Conservation (phyloP, 2,113 vertebrate genomes). For the Ptychochromis oligacanthus region DNA sequence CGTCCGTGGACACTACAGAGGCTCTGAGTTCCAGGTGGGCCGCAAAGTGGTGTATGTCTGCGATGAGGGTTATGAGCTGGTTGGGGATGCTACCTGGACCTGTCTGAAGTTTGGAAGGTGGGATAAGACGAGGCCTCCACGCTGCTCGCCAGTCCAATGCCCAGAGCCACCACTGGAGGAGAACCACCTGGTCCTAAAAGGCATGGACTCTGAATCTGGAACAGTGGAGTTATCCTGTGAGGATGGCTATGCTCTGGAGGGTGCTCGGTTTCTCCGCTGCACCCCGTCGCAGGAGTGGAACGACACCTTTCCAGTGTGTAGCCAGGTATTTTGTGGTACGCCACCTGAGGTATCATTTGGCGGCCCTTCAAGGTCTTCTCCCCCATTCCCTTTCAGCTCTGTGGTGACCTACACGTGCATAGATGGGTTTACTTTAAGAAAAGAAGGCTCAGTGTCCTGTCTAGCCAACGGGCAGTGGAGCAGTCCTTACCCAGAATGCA, state of each 20-base stretch:
- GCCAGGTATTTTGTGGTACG: slow-evolving; percentile 84
- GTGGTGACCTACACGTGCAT: slow-evolving; percentile 88
- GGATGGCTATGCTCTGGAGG: slow-evolving; percentile 88
- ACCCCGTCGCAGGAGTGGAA: slow-evolving; percentile 90
- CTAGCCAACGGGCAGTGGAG: slow-evolving; percentile 88
- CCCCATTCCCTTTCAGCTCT: slow-evolving; percentile 83
- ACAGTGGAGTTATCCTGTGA: slow-evolving; percentile 90
- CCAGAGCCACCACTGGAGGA: slow-evolving; percentile 90
- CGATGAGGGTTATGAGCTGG: slow-evolving; percentile 91
- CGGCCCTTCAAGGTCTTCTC: slow-evolving; percentile 73
- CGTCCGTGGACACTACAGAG: slow-evolving; percentile 83
- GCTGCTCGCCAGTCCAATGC: slow-evolving; percentile 90
- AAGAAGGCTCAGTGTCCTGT: slow-evolving; percentile 81
- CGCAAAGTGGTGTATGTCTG: slow-evolving; percentile 90
- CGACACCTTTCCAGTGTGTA: slow-evolving; percentile 91
- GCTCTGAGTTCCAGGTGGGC: slow-evolving; percentile 88
- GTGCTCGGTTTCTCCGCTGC: slow-evolving; percentile 87
- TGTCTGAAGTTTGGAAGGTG: slow-evolving; percentile 92
- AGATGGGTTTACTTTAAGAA: slow-evolving; percentile 89
- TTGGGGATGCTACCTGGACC: slow-evolving; percentile 87
- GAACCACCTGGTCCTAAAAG: slow-evolving; percentile 89
- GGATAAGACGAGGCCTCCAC: slow-evolving; percentile 84
- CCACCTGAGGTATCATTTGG: slow-evolving; percentile 91
- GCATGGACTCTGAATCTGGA: slow-evolving; percentile 82
- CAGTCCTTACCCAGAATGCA: slow-evolving; percentile 88